Evolutionary conservation across 2,113 vertebrate species (phyloP), one percentile per base, ranked within the genome.

Genomic region (Oncorhynchus keta): DNA sequence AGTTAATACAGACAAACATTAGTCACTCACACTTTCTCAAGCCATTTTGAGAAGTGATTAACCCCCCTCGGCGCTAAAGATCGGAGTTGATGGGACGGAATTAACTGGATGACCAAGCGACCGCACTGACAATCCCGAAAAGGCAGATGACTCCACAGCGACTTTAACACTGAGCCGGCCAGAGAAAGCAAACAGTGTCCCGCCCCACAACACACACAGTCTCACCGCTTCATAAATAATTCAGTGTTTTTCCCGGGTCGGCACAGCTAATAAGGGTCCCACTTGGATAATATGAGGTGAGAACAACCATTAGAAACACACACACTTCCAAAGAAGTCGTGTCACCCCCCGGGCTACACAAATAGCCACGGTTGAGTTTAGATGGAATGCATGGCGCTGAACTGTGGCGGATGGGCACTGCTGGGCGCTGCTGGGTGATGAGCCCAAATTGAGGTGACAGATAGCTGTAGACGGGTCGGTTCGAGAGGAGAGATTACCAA

Each of bases 1-100:
- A 67, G 24, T 32, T 28, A 61, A 61, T 64, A 71, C 71, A 75
- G 48, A 66, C 69, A 72, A 24, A 61, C 69, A 69, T 49, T 61
- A 72, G 32, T 75, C 68, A 79, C 55, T 72, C 45, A 70, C 72
- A 76, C 35, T 81, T 68, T 72, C 62, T 26, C 22, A 32, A 32
- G 26, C 22, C 22, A 8, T 8, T 28, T 67, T 3, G 14, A 14
- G 26, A 30, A 12, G 39, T 45, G 39, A 45, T 45, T 45, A 45
- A 11, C 8, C 39, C 9, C 39, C 39, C 32, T 5, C 9, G 8
- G 39, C 9, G 39, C 39, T 45, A 45, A 45, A 45, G 39, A 45
- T 45, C 9, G 9, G 39, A 45, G 39, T 45, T 45, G 39, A 45
- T 45, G 39, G 39, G 9, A 45, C 9, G 39, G 39, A 45, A 45